phyloP scores from a whole-genome alignment of 2,113 vertebrate genomes.

The Muntiacus muntjak region DNA sequence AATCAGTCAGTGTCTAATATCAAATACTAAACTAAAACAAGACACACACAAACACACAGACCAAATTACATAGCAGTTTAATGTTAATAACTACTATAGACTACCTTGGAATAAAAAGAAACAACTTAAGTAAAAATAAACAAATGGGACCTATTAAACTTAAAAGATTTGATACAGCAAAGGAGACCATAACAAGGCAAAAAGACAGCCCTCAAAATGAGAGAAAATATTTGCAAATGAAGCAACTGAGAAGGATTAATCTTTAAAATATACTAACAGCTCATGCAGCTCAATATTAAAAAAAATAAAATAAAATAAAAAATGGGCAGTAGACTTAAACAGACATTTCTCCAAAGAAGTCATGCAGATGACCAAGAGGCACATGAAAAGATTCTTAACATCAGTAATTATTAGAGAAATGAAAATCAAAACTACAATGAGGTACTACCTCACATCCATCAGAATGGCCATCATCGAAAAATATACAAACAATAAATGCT shows the following conservation, averaged over 20 bases:
- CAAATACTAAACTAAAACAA: not conserved
- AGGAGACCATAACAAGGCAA: not conserved
- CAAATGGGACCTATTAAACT: not conserved
- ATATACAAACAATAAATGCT: not conserved
- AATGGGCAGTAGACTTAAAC: not conserved
- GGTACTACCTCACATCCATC: not conserved
- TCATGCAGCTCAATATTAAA: not conserved
- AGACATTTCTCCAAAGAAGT: not conserved
- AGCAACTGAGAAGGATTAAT: not conserved
- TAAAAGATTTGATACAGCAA: not conserved
- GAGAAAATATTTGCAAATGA: not conserved
- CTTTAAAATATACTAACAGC: not conserved
- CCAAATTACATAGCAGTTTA: not conserved
- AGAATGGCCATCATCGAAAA: not conserved
- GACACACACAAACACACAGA: not conserved
- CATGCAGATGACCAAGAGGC: not conserved
- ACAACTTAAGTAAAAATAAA: not conserved
- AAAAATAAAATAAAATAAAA: not conserved
- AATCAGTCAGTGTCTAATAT: not conserved
- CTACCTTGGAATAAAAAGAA: not conserved
- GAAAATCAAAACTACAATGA: not conserved
- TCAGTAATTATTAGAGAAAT: not conserved
- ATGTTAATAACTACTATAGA: not conserved
- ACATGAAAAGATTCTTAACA: not conserved
- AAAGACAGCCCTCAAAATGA: not conserved